Evolutionary conservation across 2,888 invertebrate species (phyloP).

Genomic region (Chalcis sispes): DNA sequence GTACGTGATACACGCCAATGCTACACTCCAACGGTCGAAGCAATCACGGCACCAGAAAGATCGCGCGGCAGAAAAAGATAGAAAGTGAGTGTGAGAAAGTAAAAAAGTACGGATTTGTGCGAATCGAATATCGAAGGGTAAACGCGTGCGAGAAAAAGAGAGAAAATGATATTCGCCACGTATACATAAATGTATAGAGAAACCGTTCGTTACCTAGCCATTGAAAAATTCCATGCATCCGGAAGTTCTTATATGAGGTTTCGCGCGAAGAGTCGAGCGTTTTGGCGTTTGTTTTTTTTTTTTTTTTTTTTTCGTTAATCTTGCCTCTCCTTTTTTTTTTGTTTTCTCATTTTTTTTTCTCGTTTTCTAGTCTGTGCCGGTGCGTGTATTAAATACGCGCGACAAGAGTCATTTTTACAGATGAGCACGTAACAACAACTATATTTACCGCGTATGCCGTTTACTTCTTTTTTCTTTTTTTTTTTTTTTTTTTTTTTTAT

Average conservation of each 20-base stretch:
- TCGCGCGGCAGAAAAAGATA: slow-evolving; percentile 21
- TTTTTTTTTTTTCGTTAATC: too few relatives aligned
- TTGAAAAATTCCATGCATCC: slow-evolving; percentile 57
- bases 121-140: slow-evolving; percentile 41
- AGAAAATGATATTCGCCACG: slow-evolving; percentile 19
- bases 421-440: slow-evolving; percentile 33
- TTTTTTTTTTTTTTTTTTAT: background rate
- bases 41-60: slow-evolving; percentile 10
- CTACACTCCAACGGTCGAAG: background rate
- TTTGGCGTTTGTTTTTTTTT: too few relatives aligned
- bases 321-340: too few relatives aligned
- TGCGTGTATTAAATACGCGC: too few relatives aligned
- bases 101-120: too few relatives aligned
- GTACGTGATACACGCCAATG: background rate
- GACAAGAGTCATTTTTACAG: slow-evolving; percentile 38
- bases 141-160: slow-evolving; percentile 23
- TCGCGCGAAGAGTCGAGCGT: background rate
- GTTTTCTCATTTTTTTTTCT: too few relatives aligned
- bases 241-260: slow-evolving; percentile 47
- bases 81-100: too few relatives aligned
- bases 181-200: slow-evolving; percentile 45
- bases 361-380: too few relatives aligned
- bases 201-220: slow-evolving; percentile 50
- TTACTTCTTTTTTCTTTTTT: slow-evolving; percentile 1
- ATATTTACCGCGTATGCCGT: slow-evolving; percentile 3